Percentiles rank a stretch among this genome's conserved stretches.
These are phyloP conservation scores for Luffia ferchaultella DNA, from an alignment of 2,888 invertebrate genomes.

Conservation along the genomic window DNA sequence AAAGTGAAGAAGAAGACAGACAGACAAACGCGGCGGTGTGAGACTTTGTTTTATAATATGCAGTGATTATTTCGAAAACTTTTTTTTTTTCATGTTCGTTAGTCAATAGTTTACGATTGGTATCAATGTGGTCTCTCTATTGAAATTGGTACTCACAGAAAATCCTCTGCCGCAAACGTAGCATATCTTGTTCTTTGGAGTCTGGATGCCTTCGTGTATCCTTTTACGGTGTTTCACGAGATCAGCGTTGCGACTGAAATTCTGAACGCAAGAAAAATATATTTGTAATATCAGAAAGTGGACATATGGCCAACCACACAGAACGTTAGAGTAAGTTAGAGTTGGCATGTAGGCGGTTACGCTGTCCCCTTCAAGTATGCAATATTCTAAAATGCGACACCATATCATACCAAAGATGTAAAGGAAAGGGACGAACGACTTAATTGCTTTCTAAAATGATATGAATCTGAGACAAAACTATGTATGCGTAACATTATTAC, in stretches of 20 bases:
- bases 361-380: too few relatives aligned
- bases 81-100: background rate
- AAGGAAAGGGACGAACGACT: too few relatives aligned
- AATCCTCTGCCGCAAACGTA: conserved; percentile 28
- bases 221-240: conserved; percentile 23
- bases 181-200: conserved; percentile 28
- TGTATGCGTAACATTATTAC: background rate
- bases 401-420: too few relatives aligned
- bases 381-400: too few relatives aligned
- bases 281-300: too few relatives aligned
- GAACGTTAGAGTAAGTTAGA: too few relatives aligned
- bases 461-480: too few relatives aligned
- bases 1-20: background rate
- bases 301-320: background rate
- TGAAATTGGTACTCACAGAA: conserved; percentile 19
- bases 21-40: background rate
- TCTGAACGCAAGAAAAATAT: conserved; percentile 25
- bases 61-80: background rate
- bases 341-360: too few relatives aligned
- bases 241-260: conserved; percentile 31
- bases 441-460: too few relatives aligned
- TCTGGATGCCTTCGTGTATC: conserved; percentile 18
- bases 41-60: background rate
- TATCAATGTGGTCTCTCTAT: background rate
- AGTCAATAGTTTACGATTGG: background rate